Evolutionary conservation across 2,797 vertebrate genomes (phyloP).

Genomic region (Pelodytes ibericus): DNA sequence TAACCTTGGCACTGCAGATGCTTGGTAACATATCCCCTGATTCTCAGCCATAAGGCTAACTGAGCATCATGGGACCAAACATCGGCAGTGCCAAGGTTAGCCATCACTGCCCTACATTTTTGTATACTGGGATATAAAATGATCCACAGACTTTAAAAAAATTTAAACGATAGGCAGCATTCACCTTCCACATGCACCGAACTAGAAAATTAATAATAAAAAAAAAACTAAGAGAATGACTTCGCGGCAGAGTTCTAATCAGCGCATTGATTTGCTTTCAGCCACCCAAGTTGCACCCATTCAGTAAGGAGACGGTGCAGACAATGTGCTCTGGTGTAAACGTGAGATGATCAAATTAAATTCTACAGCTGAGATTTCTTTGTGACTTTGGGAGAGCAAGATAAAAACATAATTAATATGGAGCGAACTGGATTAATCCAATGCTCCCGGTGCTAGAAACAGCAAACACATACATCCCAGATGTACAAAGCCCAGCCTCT

Average conservation of each 20-base stretch:
- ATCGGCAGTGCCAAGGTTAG: too few relatives aligned
- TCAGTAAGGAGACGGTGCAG: not conserved
- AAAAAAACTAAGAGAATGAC: not conserved
- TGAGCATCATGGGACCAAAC: too few relatives aligned
- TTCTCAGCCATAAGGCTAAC: too few relatives aligned
- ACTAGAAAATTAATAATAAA: too few relatives aligned
- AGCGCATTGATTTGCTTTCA: not conserved
- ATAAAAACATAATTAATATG: slow-evolving; percentile 10
- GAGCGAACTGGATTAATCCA: not conserved
- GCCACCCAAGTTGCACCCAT: not conserved
- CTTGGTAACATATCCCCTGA: too few relatives aligned
- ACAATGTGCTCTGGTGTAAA: not conserved
- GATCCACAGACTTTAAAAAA: too few relatives aligned
- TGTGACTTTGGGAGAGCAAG: slow-evolving; percentile 11
- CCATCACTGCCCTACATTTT: too few relatives aligned
- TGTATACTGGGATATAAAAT: too few relatives aligned
- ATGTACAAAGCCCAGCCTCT: not conserved
- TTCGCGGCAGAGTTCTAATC: not conserved
- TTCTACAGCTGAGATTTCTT: slow-evolving; percentile 10
- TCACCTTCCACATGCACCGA: too few relatives aligned
- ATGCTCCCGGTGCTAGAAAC: not conserved
- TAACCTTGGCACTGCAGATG: too few relatives aligned
- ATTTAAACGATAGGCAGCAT: too few relatives aligned
- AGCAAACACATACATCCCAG: not conserved
- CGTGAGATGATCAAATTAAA: slow-evolving; percentile 1